phyloP scores from a whole-genome alignment of 2,113 vertebrate genomes.

The Rutilus rutilus region DNA sequence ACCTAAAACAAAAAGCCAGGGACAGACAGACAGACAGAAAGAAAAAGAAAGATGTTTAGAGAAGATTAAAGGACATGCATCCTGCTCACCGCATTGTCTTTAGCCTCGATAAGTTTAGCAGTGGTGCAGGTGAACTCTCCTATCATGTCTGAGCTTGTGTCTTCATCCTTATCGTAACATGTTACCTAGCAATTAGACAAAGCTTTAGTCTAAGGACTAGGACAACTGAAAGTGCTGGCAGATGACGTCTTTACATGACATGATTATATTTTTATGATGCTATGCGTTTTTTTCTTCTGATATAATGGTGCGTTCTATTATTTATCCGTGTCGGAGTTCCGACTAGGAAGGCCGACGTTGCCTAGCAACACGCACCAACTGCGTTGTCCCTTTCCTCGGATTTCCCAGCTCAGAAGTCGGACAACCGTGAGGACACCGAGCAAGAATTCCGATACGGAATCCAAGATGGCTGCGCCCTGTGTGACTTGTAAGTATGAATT shows the following conservation, averaged over 20 bases:
- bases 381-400: no score
- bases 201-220: conserved; percentile 30
- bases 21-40: conserved; percentile 37
- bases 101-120: conserved; percentile 60
- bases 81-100: conserved; percentile 58
- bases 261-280: no score
- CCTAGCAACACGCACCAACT: no score
- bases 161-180: conserved; percentile 65
- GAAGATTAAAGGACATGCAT: neutral
- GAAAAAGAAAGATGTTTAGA: neutral
- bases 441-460: no score
- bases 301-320: no score
- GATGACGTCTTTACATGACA: neutral
- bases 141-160: conserved; percentile 59
- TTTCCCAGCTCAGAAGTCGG: no score
- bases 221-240: neutral
- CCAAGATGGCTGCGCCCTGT: no score
- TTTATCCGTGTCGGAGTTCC: no score
- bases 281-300: neutral
- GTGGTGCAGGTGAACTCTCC: conserved; percentile 55
- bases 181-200: conserved; percentile 63
- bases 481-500: no score
- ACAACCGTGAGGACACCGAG: no score
- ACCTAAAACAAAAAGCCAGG: conserved; percentile 75
- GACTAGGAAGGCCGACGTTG: no score